phyloP scores from a whole-genome alignment of 2,888 invertebrate genomes.

The Acleris laterana region DNA sequence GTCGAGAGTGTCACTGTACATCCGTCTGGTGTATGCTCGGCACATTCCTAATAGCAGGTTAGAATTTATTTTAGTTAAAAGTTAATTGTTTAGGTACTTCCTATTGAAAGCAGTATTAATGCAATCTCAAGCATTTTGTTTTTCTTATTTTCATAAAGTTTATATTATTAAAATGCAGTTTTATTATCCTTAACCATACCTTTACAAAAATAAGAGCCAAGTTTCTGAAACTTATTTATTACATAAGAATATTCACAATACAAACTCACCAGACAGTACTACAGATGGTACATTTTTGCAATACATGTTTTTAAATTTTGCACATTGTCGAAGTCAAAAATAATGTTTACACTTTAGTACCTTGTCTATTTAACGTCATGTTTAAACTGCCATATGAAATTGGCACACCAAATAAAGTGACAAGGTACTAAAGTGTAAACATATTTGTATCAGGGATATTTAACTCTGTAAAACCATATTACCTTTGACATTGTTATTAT shows the following conservation, averaged over 20 bases:
- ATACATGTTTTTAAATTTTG: not conserved
- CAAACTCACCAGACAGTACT: no score
- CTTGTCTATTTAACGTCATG: no score
- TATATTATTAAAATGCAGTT: not conserved
- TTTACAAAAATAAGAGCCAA: not conserved
- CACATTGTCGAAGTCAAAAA: not conserved
- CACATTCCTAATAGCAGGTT: not conserved
- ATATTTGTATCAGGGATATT: no score
- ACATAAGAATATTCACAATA: not conserved
- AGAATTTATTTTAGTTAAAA: conserved; percentile 14
- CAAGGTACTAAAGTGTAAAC: no score
- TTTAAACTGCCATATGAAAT: no score
- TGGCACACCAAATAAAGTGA: no score
- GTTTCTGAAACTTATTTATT: conserved; percentile 3
- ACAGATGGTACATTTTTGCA: not conserved
- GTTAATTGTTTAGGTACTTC: conserved; percentile 1
- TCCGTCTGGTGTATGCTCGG: no score
- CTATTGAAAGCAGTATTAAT: conserved; percentile 3
- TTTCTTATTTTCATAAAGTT: conserved; percentile 25
- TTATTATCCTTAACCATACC: conserved; percentile 12
- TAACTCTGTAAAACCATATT: no score
- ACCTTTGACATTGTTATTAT: no score
- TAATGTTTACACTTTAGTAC: no score
- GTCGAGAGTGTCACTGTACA: no score
- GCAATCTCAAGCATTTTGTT: conserved; percentile 24